A percentile compares a stretch with the other conserved stretches of the same genome.
Evolutionary conservation across 2,888 invertebrate species (phyloP).

Genomic region (Macroteleia sp.): DNA sequence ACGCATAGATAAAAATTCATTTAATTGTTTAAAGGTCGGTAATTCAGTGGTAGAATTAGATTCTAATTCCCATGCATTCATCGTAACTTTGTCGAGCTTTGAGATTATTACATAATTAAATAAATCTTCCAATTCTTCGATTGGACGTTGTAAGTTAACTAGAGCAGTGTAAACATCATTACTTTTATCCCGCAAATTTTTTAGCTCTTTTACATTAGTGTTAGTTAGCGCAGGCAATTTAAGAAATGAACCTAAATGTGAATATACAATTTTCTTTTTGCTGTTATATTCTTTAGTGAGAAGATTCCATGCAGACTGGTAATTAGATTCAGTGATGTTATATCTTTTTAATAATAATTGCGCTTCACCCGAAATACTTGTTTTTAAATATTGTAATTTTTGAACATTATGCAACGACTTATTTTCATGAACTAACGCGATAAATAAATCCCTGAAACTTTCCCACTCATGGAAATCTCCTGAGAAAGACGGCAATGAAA

Average conservation of each 20-base stretch:
- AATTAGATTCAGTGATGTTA: conserved; percentile 1
- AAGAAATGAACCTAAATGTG: not conserved
- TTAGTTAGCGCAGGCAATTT: not conserved
- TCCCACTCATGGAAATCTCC: too few species aligned
- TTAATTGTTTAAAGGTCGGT: too few species aligned
- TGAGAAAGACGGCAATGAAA: too few species aligned
- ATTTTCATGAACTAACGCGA: too few species aligned
- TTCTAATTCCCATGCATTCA: too few species aligned
- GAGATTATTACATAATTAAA: not conserved
- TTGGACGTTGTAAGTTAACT: not conserved
- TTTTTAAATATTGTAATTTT: conserved; percentile 4
- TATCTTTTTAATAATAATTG: not conserved
- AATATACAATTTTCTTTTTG: not conserved
- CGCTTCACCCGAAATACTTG: not conserved
- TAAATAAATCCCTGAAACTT: too few species aligned
- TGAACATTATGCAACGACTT: too few species aligned
- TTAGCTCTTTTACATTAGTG: not conserved
- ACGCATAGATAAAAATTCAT: too few species aligned
- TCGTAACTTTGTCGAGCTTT: too few species aligned
- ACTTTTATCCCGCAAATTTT: not conserved
- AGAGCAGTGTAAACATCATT: not conserved
- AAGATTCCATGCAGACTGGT: not conserved
- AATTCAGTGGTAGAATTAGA: too few species aligned
- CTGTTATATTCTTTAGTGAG: not conserved
- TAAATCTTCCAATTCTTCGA: not conserved